Conservation (phyloP, 1,140 invertebrate genomes). For the Augochlora pura region DNA sequence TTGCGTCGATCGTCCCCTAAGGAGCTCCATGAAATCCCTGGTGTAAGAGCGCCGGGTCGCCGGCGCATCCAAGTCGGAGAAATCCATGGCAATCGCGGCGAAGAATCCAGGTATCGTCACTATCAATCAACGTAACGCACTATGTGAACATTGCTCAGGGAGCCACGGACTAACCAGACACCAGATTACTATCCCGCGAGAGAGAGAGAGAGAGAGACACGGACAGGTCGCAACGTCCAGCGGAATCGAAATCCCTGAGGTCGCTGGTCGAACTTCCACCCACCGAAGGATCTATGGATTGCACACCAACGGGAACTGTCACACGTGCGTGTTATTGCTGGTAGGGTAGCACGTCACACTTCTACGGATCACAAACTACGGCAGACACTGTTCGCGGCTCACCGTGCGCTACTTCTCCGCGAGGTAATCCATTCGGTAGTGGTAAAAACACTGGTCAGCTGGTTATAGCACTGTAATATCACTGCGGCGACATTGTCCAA, state of each 20-base stretch:
- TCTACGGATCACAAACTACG: conserved; percentile 30
- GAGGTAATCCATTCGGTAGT: conserved; percentile 41
- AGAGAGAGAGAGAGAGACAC: too few species aligned
- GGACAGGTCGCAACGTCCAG: conserved; percentile 1
- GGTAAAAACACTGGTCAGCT: neutral
- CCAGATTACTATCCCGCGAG: conserved; percentile 33
- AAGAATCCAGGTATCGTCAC: conserved; percentile 52
- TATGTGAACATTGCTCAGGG: conserved; percentile 50
- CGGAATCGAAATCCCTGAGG: neutral
- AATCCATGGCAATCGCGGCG: conserved; percentile 51
- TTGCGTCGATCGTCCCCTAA: neutral
- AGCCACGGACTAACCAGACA: conserved; percentile 18
- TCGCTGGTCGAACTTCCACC: neutral
- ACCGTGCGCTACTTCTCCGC: conserved; percentile 9
- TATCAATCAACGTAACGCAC: conserved; percentile 37
- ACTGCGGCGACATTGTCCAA: conserved; percentile 43
- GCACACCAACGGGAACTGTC: conserved; percentile 42
- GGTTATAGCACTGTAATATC: neutral
- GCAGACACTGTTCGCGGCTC: conserved; percentile 19
- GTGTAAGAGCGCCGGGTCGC: conserved; percentile 11
- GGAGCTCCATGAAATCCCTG: conserved; percentile 23
- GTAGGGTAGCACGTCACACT: neutral
- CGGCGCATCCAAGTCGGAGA: conserved; percentile 20
- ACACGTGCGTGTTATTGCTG: conserved; percentile 36
- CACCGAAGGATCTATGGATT: too few species aligned